Conservation (phyloP, 2,113 vertebrate genomes). For the Coryphaenoides rupestris region DNA sequence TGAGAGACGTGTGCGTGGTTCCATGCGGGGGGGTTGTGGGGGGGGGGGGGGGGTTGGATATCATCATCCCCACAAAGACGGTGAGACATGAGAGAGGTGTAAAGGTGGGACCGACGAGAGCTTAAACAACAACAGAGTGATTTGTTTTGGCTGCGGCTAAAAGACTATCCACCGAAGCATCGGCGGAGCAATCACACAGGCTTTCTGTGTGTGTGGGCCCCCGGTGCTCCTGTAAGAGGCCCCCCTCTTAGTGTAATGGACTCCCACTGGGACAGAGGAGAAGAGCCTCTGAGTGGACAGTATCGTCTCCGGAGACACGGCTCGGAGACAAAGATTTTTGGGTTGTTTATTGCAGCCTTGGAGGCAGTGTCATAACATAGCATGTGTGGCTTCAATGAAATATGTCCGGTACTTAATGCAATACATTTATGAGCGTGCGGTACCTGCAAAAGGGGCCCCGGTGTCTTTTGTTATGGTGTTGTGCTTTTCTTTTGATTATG, state of each 20-base stretch:
- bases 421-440: too few relatives aligned
- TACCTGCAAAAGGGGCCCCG: too few relatives aligned
- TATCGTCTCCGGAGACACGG: slow-evolving; percentile 39
- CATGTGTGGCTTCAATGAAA: too few relatives aligned
- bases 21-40: not conserved
- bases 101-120: not conserved
- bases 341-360: slow-evolving; percentile 32
- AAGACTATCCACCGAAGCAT: not conserved
- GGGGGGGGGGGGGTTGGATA: too few relatives aligned
- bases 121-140: not conserved
- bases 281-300: slow-evolving; percentile 33
- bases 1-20: too few relatives aligned
- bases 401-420: too few relatives aligned
- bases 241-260: not conserved
- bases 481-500: slow-evolving; percentile 3
- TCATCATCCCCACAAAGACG: not conserved
- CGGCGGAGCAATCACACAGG: not conserved
- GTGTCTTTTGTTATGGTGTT: too few relatives aligned
- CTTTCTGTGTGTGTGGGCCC: slow-evolving; percentile 53
- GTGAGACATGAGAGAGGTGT: not conserved
- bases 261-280: slow-evolving; percentile 27
- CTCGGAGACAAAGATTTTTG: slow-evolving; percentile 13
- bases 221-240: slow-evolving; percentile 4
- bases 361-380: slow-evolving; percentile 3
- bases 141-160: not conserved